phyloP scores from a whole-genome alignment of 2,797 vertebrate species.

The Girardinus metallicus region DNA sequence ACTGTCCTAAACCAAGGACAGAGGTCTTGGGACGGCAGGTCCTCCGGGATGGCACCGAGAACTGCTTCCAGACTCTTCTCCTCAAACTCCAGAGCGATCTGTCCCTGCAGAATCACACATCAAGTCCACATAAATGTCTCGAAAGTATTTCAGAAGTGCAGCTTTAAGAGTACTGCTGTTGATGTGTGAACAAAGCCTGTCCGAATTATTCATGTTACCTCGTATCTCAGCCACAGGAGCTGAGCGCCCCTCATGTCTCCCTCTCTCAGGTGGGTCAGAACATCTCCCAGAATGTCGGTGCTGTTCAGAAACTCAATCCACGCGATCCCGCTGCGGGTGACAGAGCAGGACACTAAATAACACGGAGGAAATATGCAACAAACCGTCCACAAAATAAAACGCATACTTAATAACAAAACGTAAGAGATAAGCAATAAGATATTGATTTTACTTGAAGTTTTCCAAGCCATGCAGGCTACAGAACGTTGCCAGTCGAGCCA shows the following conservation, averaged over 20 bases:
- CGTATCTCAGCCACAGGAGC: constrained; percentile 92
- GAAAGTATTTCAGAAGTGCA: neutral
- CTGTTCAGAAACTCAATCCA: constrained; percentile 96
- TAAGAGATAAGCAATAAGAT: neutral
- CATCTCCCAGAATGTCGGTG: constrained; percentile 83
- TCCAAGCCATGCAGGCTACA: constrained; percentile 87
- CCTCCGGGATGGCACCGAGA: constrained; percentile 83
- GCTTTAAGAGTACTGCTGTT: neutral
- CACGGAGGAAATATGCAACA: neutral
- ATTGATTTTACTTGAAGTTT: constrained; percentile 87
- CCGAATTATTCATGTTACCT: constrained; percentile 75
- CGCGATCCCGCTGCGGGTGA: constrained; percentile 83
- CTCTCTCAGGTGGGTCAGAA: constrained; percentile 84
- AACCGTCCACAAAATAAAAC: neutral
- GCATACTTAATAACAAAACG: neutral
- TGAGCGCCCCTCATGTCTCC: constrained; percentile 89
- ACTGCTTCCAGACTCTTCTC: constrained; percentile 84
- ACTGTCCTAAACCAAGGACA: constrained; percentile 90
- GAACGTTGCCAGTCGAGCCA: constrained; percentile 91
- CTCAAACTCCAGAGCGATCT: constrained; percentile 86
- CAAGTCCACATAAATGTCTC: neutral
- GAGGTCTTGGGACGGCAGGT: constrained; percentile 83
- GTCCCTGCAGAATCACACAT: constrained; percentile 78
- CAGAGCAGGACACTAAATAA: constrained; percentile 17
- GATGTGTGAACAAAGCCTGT: neutral